Evolutionary conservation across 2,888 invertebrate genomes (phyloP), one percentile per base, ranked within the genome.

Genomic region (Metallyticus violacea): DNA sequence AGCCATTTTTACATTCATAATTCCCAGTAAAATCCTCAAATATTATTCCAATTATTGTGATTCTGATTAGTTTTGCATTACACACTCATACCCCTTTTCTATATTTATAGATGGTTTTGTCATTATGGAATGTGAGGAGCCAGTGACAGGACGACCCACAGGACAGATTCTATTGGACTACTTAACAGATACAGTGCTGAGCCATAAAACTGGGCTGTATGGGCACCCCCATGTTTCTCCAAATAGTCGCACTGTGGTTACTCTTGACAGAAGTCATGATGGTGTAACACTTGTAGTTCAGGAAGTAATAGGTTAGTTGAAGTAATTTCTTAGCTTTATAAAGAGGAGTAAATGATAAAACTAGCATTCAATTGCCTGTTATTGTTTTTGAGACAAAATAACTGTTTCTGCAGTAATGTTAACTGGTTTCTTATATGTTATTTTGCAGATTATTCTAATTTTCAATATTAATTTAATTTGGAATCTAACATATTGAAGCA

Each of bases 111-210:
- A 95, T 91, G 96, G 96, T 27, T 94, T 95, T 89, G 94, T 96
- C 6, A 93, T 96, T 86, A 93, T 96, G 90, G 94, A 96, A 90
- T 96, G 96, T 90, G 92, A 94, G 88, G 95, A 95, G 90, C 95
- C 95, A 78, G 93, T 94, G 62, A 95, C 94, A 6, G 93, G 93
- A 28, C 92, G 94, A 83, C 93, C 94, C 2, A 94, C 94, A 0
- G 95, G 95, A 0, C 95, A 96, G 91, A 91, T 96, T 77, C 92
- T 95, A 25, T 91, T 96, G 89, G 96, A 96, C 91, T 95, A 95
- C 90, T 92, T 96, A 88, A 96, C 96, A 1, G 96, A 96, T 91
- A 94, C 95, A 1, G 94, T 96, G 27, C 92, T 95, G 26, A 93
- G 94, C 29, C 93, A 94, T 88, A 95, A 94, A 89, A 93, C 94